Percentiles rank a stretch among this genome's conserved stretches.
Conservation (phyloP, 37 sponge, comb jelly and placozoan genomes). For the Agelas oroides region DNA sequence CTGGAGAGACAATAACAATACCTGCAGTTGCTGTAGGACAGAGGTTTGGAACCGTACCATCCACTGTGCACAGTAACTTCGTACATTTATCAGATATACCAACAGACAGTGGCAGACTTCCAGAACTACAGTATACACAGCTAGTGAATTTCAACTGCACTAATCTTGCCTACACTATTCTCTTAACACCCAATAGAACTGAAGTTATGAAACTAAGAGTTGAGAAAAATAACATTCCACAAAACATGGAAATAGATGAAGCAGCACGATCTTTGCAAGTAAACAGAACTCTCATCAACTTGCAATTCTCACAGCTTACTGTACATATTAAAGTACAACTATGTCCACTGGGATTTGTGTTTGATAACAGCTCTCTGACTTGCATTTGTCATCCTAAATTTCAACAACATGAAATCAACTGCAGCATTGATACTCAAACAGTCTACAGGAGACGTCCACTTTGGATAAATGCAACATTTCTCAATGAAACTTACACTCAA, state of each 20-base stretch:
- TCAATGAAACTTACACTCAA: not conserved
- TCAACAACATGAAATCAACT: not conserved
- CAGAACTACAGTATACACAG: too few relatives aligned
- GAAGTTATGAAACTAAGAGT: too few relatives aligned
- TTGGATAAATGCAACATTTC: slow-evolving; percentile 1
- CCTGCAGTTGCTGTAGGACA: not conserved
- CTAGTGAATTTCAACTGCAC: not conserved
- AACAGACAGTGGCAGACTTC: too few relatives aligned
- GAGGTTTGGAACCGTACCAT: not conserved
- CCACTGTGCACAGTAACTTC: too few relatives aligned
- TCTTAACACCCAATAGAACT: too few relatives aligned
- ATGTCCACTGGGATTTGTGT: slow-evolving; percentile 5
- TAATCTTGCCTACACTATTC: too few relatives aligned
- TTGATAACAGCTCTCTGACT: not conserved
- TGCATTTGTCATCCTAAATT: not conserved
- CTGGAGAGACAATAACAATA: not conserved
- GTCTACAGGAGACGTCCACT: not conserved
- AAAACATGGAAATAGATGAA: too few relatives aligned
- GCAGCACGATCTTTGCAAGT: too few relatives aligned
- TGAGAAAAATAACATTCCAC: too few relatives aligned
- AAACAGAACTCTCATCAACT: too few relatives aligned
- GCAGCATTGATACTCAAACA: not conserved
- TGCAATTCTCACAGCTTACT: not conserved
- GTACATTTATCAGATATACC: too few relatives aligned
- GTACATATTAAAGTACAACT: not conserved